Base-by-base conservation (phyloP, 2,113 vertebrate species). In the Catharus bicknelli region DNA sequence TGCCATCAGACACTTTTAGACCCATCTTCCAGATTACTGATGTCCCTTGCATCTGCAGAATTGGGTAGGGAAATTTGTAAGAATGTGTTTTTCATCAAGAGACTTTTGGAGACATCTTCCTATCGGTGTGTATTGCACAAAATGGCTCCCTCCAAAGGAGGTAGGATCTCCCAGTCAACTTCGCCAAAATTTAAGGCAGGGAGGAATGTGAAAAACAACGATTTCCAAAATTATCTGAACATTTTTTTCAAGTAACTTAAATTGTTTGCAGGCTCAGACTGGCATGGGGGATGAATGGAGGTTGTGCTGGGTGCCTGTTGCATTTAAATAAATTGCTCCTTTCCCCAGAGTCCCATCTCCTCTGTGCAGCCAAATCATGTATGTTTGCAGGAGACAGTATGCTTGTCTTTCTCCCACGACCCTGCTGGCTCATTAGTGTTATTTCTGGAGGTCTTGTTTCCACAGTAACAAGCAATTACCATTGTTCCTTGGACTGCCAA, bases 381-480 rank as follows among this genome's bases (percentile, higher is more conserved):
- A 85, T 95, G 91, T 97, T 97, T 95, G 95, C 90, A 95, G 83
- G 77, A 96, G 90, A 90, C 94, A 62, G 88, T 75, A 88, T 79
- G 90, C 95, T 95, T 96, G 91, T 94, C 75, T 95, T 97, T 96
- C 93, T 96, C 93, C 95, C 95, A 95, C 92, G 18, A 95, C 95
- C 95, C 95, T 85, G 93, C 95, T 96, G 90, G 92, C 95, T 97
- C 95, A 97, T 96, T 97, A 96, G 93, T 95, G 94, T 97, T 97
- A 97, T 97, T 97, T 97, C 95, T 97, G 95, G 97, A 97, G 95
- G 97, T 96, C 97, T 97, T 94, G 97, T 98, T 97, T 97, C 98
- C 96, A 97, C 97, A 97, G 97, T 96, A 98, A 97, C 97, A 95
- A 95, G 96, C 87, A 96, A 97, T 98, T 97, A 97, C 95, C 94